Base-by-base conservation (phyloP, 2,113 vertebrate species). In the Neogobius melanostomus region DNA sequence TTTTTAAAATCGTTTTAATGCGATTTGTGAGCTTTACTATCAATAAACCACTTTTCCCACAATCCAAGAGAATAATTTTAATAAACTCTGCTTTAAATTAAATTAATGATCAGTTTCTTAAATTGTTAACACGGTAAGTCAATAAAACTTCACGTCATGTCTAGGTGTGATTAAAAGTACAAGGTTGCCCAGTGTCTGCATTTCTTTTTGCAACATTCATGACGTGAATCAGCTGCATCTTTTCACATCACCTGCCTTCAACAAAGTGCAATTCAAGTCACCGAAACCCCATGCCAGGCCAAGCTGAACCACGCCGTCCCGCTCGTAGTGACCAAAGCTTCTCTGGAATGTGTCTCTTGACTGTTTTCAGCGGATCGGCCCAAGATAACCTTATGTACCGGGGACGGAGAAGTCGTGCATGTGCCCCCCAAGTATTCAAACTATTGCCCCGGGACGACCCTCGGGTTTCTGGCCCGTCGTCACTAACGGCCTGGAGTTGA, bases 281-380 rank as follows among this genome's bases (percentile, higher is more conserved):
- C 1, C 2, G 10, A 9, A 43, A 14, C 43, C 12, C 12, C 3
- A 43, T 15, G 57, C 57, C 57, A 60, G 3, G 14, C 28, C 15
- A 15, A 60, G 15, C 42, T n/a, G 36, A 12, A n/a, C 42, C 59
- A 44, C 9, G 14, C 4, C 42, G 42, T 45, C 3, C 12, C 36
- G n/a, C 59, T 61, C n/a, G 43, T 11, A 45, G 42, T 3, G 12
- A 44, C 59, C 15, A 7, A 9, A 15, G 59, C 59, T 61, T 15
- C 16, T 61, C 65, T 90, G 91, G 92, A 92, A 93, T 92, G 92
- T 91, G 85, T 72, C 77, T 82, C 54, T 71, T 8, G 63, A 81
- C 78, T 79, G 72, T 64, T 82, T 57, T 74, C 74, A 36, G 59
- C 74, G 63, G 48, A 75, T 69, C 4, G 21, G 73, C 52, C 64